Evolutionary conservation across 2,113 vertebrate genomes (phyloP), one percentile per base, ranked within the genome.

Genomic region (Triplophysa rosa): DNA sequence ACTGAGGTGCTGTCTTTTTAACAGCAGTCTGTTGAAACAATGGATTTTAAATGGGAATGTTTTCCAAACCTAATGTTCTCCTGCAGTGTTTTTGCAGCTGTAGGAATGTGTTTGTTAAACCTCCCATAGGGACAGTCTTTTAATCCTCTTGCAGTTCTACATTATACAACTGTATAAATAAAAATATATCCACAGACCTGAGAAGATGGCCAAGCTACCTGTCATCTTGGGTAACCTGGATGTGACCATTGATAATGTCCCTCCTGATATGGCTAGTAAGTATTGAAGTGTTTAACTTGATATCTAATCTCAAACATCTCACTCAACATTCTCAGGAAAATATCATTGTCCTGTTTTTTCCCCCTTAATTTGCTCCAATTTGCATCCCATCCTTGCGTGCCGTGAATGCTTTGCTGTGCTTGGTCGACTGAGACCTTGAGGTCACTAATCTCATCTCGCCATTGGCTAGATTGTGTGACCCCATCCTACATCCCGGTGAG

Each of bases 151-250:
- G 16, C 23, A 45, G 37, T 59, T 5, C 6, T 40, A 11, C 29
- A 54, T 26, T 12, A 7, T 33, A 2, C n/a, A 29, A 40, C 49
- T 52, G 19, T 21, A 66, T 33, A 33, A 66, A 58, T 62, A 56
- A 21, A 59, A 19, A 54, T 66, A 9, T 82, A 21, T 79, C 13
- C 52, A 59, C 87, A 99, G 97, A 89, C 95, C 95, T 71, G 98
- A 99, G 89, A 99, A 98, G 92, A 97, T 98, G 96, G 93, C 95
- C 82, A 99, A 99, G 85, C 94, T 99, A 72, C 97, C 97, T 13
- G 95, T 99, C 83, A 95, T 99, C 89, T 88, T 98, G 87, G 98
- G 98, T 85, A 98, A 98, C 87, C 90, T 99, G 77, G 97, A 99
- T 83, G 94, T 97, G 67, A 96, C 93, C n/a, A 94, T 99, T 77